Base-by-base conservation (phyloP, 1,140 invertebrate genomes). In the Lucilia cuprina region DNA sequence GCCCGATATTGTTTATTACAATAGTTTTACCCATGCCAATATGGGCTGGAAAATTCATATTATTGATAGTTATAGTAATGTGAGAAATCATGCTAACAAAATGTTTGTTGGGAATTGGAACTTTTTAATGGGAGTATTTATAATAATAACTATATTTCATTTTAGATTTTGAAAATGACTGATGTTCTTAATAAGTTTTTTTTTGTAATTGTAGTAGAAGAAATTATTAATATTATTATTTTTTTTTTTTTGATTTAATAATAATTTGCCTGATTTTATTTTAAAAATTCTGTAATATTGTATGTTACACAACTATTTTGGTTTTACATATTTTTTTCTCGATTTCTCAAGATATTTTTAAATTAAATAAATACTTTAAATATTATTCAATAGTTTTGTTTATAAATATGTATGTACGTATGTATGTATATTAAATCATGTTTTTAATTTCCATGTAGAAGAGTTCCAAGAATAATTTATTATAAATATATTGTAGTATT, bases 1-100 rank as follows among this genome's bases (percentile, higher is more conserved):
- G 96, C 97, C 98, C 0, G 97, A 98, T 90, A 93, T 94, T 12
- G 96, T 99, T 19, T 99, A 98, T 92, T 99, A 98, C 89, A 96
- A 98, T 91, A 98, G 96, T 82, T 98, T 97, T 91, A 97, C 96
- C 0, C 96, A 97, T 85, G 93, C 95, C 2, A 96, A 97, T 87
- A 97, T 98, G 96, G 97, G 97, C 25, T 97, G 96, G 94, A 96
- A 96, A 91, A 96, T 98, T 86, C 94, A 96, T 86, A 94, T 98
- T 25, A 94, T 98, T 0, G 96, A 98, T 86, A 93, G 92, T 85
- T 95, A 94, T 85, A 86, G 35, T 8, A 89, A 87, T 75, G 65
- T 91, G 17, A 87, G 87, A 14, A 88, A 55, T 82, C 74, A 47
- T 7, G 87, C 25, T 5, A 35, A 82, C 17, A 41, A 12, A 10